A percentile compares a stretch with the other conserved stretches of the same genome.
These are phyloP conservation scores for Eidolon dupreanum DNA, from an alignment of 2,797 vertebrate genomes.

Conservation along the genomic window DNA sequence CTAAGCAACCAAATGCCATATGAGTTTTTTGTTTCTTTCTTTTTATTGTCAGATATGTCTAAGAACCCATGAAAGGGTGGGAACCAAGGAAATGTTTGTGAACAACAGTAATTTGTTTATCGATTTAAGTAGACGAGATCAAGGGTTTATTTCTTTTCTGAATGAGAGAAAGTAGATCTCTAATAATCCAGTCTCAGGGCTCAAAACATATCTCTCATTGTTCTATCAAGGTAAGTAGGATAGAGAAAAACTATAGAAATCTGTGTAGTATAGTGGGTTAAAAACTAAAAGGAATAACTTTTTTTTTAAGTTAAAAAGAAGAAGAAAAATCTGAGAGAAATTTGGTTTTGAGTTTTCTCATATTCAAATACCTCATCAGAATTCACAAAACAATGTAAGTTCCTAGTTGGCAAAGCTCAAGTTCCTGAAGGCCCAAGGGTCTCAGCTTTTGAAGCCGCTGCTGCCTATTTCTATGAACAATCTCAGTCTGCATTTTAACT, in stretches of 20 bases:
- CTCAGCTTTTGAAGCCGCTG: slow-evolving; percentile 47
- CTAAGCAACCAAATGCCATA: neutral
- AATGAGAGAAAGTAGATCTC: neutral
- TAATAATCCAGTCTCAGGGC: neutral
- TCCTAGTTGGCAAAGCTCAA: neutral
- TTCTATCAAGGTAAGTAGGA: neutral
- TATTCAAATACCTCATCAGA: slow-evolving; percentile 63
- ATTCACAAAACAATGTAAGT: slow-evolving; percentile 59
- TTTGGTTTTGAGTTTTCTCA: slow-evolving; percentile 29
- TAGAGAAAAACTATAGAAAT: neutral
- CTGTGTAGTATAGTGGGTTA: neutral
- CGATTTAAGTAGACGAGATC: neutral
- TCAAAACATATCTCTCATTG: neutral
- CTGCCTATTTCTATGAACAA: slow-evolving; percentile 25
- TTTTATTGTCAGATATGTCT: neutral
- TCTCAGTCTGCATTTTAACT: neutral
- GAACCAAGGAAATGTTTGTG: neutral
- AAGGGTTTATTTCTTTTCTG: neutral
- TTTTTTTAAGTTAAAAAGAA: neutral
- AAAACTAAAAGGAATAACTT: slow-evolving; percentile 24
- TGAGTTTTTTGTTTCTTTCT: neutral
- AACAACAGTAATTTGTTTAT: neutral
- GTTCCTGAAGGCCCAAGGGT: neutral
- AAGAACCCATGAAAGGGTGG: neutral
- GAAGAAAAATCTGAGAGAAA: neutral